These are phyloP conservation scores for Thaumetopoea pityocampa DNA, from an alignment of 1,140 invertebrate species.

Conservation along the genomic window DNA sequence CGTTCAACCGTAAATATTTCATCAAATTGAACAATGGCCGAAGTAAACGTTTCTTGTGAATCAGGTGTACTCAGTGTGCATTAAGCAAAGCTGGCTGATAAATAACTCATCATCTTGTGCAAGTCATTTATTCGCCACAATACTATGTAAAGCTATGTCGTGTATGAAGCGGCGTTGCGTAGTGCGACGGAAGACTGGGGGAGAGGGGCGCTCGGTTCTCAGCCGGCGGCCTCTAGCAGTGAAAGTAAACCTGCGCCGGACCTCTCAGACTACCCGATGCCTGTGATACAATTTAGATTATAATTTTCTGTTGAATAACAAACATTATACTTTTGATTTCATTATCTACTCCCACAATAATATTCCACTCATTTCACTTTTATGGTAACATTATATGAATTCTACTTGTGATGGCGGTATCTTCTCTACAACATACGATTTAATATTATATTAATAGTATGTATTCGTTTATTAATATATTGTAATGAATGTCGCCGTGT, in stretches of 20 bases:
- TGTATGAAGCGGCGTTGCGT: slow-evolving; percentile 60
- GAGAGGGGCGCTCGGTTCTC: slow-evolving; percentile 26
- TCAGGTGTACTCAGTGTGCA: slow-evolving; percentile 9
- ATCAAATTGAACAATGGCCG: no score
- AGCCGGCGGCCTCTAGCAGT: slow-evolving; percentile 66
- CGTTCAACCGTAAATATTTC: no score
- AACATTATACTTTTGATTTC: slow-evolving; percentile 3
- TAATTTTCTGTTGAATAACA: slow-evolving; percentile 12
- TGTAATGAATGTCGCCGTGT: no score
- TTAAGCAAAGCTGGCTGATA: slow-evolving; percentile 14
- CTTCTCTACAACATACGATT: no score
- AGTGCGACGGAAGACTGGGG: slow-evolving; percentile 26
- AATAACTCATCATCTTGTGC: slow-evolving; percentile 18
- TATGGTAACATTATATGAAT: no score
- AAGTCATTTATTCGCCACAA: slow-evolving; percentile 14
- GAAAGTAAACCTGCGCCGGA: slow-evolving; percentile 55
- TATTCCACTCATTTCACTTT: no score
- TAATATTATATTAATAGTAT: no score
- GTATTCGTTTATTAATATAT: no score
- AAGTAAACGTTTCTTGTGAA: no score
- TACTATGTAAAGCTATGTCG: slow-evolving; percentile 27
- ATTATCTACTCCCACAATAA: no score
- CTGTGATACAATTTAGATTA: slow-evolving; percentile 19
- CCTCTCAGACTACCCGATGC: slow-evolving; percentile 17
- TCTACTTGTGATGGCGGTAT: no score